Evolutionary conservation across 2,113 vertebrate species (phyloP).

Genomic region (Tragelaphus strepsiceros): DNA sequence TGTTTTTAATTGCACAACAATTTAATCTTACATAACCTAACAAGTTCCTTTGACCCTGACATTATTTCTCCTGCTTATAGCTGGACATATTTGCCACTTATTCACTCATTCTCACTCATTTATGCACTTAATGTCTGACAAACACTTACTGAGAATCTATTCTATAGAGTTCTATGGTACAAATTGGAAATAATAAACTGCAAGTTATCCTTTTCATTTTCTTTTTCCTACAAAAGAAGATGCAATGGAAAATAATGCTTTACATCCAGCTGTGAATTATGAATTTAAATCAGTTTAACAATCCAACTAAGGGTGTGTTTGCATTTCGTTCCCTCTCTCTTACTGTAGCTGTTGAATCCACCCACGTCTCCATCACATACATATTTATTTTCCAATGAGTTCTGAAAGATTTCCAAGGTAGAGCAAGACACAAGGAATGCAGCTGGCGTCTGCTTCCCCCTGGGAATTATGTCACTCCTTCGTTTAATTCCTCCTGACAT

Average conservation of each 20-base stretch:
- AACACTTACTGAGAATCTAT: background rate
- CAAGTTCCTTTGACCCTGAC: slow-evolving; percentile 8
- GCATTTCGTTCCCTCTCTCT: slow-evolving; percentile 61
- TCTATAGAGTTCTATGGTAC: background rate
- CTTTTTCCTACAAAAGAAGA: background rate
- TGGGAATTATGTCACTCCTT: slow-evolving; percentile 80
- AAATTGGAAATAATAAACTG: background rate
- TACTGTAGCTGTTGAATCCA: slow-evolving; percentile 57
- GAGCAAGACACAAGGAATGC: slow-evolving; percentile 75
- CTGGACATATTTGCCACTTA: background rate
- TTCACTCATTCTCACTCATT: background rate
- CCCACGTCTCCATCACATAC: slow-evolving; percentile 74
- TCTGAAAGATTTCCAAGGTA: slow-evolving; percentile 79
- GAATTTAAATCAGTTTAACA: slow-evolving; percentile 66
- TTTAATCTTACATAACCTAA: slow-evolving; percentile 9
- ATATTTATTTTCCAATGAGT: slow-evolving; percentile 79
- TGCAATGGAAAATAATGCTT: background rate
- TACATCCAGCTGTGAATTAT: slow-evolving; percentile 60
- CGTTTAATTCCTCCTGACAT: slow-evolving; percentile 79
- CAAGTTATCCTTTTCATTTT: background rate
- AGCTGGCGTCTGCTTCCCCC: slow-evolving; percentile 76
- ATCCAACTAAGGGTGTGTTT: slow-evolving; percentile 70
- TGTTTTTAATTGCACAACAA: slow-evolving; percentile 27
- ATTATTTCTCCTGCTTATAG: background rate
- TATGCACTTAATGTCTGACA: background rate